These are phyloP conservation scores for Leucosticte australis DNA, from an alignment of 2,113 vertebrate genomes.

Conservation along the genomic window DNA sequence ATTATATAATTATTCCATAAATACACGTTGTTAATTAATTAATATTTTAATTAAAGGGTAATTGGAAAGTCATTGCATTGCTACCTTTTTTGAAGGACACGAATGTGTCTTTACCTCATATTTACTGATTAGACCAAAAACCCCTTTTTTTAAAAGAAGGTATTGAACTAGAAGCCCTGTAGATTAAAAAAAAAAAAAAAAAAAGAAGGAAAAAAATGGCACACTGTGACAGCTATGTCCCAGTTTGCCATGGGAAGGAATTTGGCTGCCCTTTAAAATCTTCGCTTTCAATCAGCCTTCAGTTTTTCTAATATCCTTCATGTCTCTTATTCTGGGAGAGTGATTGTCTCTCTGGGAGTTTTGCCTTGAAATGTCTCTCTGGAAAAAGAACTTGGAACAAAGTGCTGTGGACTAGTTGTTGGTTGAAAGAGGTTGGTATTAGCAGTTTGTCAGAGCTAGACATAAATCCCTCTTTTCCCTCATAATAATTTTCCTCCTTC, in stretches of 20 bases:
- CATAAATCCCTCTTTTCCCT: constrained; percentile 10
- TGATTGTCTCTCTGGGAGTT: background rate
- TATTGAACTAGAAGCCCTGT: background rate
- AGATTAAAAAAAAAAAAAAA: background rate
- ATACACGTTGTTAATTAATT: constrained; percentile 72
- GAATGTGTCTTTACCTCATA: background rate
- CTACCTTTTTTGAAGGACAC: constrained; percentile 17
- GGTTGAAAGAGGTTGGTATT: background rate
- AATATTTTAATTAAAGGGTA: constrained; percentile 70
- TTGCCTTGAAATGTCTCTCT: constrained; percentile 38
- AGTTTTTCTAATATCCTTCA: background rate
- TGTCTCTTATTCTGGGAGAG: background rate
- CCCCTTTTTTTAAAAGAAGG: rapidly evolving
- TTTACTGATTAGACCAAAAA: background rate
- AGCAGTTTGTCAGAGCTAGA: background rate
- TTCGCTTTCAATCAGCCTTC: background rate
- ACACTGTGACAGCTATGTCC: background rate
- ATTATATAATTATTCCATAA: constrained; percentile 73
- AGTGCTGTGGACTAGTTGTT: background rate
- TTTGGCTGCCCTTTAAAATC: constrained; percentile 14
- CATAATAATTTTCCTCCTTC: background rate
- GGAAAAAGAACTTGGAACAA: background rate
- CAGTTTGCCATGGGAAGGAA: background rate
- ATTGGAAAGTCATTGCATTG: constrained; percentile 51
- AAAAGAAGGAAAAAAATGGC: background rate